Conservation (phyloP, 92 coral and sea anemone species). For the Phymanthus crucifer region DNA sequence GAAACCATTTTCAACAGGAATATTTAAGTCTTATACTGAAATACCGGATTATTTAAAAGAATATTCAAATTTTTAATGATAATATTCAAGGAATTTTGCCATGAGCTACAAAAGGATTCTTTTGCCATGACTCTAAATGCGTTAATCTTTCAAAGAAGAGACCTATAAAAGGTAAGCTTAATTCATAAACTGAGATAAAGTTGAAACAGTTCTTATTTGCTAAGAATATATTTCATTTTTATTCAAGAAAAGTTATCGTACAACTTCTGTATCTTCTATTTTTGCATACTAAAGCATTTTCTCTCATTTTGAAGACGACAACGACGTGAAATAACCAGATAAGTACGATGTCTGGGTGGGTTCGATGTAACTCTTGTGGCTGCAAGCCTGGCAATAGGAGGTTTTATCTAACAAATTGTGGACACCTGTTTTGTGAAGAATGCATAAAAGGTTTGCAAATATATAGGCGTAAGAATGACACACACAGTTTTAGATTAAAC, state of each 20-base stretch:
- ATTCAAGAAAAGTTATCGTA: too few relatives aligned
- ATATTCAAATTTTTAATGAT: too few relatives aligned
- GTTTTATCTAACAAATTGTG: slow-evolving; percentile 92
- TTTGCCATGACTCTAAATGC: not conserved
- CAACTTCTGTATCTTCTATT: too few relatives aligned
- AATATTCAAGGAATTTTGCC: not conserved
- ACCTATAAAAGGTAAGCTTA: too few relatives aligned
- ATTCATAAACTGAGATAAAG: too few relatives aligned
- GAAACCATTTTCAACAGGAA: not conserved
- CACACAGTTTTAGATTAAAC: not conserved
- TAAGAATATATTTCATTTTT: too few relatives aligned
- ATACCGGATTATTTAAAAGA: not conserved
- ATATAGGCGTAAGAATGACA: not conserved
- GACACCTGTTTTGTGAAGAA: slow-evolving; percentile 92
- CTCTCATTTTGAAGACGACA: not conserved
- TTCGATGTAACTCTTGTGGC: slow-evolving; percentile 91
- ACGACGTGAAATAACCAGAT: not conserved
- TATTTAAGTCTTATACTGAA: not conserved
- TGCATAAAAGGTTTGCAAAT: slow-evolving; percentile 74
- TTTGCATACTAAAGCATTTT: not conserved
- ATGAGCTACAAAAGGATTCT: not conserved
- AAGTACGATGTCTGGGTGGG: slow-evolving; percentile 83
- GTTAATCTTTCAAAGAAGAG: too few relatives aligned
- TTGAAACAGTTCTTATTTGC: too few relatives aligned
- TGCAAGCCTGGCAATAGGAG: slow-evolving; percentile 78